Evolutionary conservation across 2,113 vertebrate genomes (phyloP), one percentile per base, ranked within the genome.

Genomic region (Osmerus eperlanus): DNA sequence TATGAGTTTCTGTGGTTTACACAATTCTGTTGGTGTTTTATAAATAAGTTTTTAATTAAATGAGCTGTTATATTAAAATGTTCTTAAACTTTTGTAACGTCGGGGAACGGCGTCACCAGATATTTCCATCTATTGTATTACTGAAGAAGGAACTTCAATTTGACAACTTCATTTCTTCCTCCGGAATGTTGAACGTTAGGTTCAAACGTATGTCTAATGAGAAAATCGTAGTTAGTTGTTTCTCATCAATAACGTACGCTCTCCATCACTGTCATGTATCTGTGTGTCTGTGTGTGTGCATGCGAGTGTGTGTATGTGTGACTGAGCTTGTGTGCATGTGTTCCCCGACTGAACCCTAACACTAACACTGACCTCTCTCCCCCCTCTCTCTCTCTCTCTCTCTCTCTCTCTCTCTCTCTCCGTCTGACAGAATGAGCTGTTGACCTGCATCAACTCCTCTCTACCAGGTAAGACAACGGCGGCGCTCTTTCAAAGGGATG

Each of bases 401-500:
- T 32, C 47, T 53, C 28, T 14, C 29, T 65, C 25, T 21, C 7
- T 64, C 4, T 3, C 76, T 80, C 1, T 63, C 58, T 55, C 67
- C 68, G 8, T 77, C 80, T 89, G 73, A 80, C 82, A 99, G 97
- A 95, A 91, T 87, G 97, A 97, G 76, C 93, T 99, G 73, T 99
- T 97, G 97, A 85, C 80, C 86, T 99, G 97, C 91, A 96, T 99
- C 92, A 99, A 99, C 91, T 96, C 96, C 28, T 96, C 97, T 74
- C 92, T 98, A 76, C 96, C 97, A 87, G 97, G 97, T 99, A 93
- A 94, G 93, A 65, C 62, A 9, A 36, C 47, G 53, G 53, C 23
- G 21, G 8, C 54, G 11, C 1, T 6, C 18, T 3, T 65, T 54
- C 25, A 15, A 29, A 64, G 60, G 60, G 41, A 63, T 19, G 41